Evolutionary conservation across 2,888 invertebrate species (phyloP).

Genomic region (Scaptomyza caliginosa): DNA sequence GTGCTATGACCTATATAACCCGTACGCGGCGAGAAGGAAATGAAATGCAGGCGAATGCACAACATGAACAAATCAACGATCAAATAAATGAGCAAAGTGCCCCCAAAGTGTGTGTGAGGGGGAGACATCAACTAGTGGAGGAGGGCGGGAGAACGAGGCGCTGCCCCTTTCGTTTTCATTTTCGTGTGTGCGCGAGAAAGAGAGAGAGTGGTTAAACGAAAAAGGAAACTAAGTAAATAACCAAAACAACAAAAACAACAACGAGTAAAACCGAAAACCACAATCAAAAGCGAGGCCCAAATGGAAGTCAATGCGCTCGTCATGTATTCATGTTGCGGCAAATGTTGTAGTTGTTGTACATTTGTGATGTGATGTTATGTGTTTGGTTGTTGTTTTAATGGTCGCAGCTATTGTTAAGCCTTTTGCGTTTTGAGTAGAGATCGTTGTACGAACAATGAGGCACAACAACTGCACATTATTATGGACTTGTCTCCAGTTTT

Average conservation of each 20-base stretch:
- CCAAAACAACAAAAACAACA: conserved; percentile 34
- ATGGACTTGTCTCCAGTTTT: conserved; percentile 35
- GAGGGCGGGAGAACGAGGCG: background rate
- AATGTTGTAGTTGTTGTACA: conserved; percentile 46
- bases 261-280: conserved; percentile 27
- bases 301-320: conserved; percentile 70
- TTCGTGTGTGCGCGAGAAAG: conserved; percentile 17
- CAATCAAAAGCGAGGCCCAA: conserved; percentile 63
- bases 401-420: conserved; percentile 73
- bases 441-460: conserved; percentile 46
- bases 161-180: conserved; percentile 75
- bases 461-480: conserved; percentile 34
- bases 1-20: conserved; percentile 78
- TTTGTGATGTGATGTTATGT: conserved; percentile 13
- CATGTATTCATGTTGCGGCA: conserved; percentile 70
- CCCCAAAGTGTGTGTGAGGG: conserved; percentile 27
- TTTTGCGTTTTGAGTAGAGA: conserved; percentile 69
- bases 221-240: conserved; percentile 41
- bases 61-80: conserved; percentile 61
- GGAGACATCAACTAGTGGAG: conserved; percentile 1
- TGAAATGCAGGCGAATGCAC: conserved; percentile 59
- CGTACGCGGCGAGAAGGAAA: conserved; percentile 32
- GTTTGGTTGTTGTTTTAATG: conserved; percentile 28
- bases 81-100: conserved; percentile 73
- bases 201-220: conserved; percentile 11